A percentile compares a stretch with the other conserved stretches of the same genome.
phyloP scores from a whole-genome alignment of 2,888 invertebrate species.

The Dryobota labecula region DNA sequence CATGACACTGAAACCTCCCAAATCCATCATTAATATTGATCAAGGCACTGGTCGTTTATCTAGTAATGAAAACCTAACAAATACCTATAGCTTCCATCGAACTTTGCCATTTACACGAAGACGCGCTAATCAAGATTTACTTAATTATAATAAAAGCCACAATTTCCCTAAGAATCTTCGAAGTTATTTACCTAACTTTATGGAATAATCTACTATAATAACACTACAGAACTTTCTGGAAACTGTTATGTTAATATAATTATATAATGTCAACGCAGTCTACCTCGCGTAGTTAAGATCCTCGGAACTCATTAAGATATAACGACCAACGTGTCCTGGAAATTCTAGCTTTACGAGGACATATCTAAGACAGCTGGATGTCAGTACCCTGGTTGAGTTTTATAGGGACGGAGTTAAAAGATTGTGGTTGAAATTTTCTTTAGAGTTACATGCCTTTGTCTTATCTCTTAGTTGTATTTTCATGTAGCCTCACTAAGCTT shows the following conservation, averaged over 20 bases:
- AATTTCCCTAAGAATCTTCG: slow-evolving; percentile 29
- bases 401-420: slow-evolving; percentile 2
- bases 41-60: slow-evolving; percentile 2
- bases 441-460: background rate
- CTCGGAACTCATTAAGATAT: slow-evolving; percentile 58
- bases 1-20: background rate
- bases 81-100: background rate
- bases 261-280: slow-evolving; percentile 42
- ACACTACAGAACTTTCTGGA: slow-evolving; percentile 36
- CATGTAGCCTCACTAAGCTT: background rate
- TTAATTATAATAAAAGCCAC: slow-evolving; percentile 32
- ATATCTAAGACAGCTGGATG: slow-evolving; percentile 35
- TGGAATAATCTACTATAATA: slow-evolving; percentile 27
- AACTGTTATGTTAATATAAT: slow-evolving; percentile 41
- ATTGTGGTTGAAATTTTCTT: background rate
- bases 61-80: background rate
- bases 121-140: slow-evolving; percentile 4
- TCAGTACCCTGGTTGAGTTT: slow-evolving; percentile 8
- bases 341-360: slow-evolving; percentile 45
- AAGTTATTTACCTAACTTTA: slow-evolving; percentile 28
- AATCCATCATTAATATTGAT: slow-evolving; percentile 20
- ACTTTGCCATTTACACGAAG: slow-evolving; percentile 4
- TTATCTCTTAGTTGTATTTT: background rate
- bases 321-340: slow-evolving; percentile 49
- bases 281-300: slow-evolving; percentile 47